Base-by-base conservation (phyloP, 2,888 invertebrate genomes). In the Drosophila rubida region DNA sequence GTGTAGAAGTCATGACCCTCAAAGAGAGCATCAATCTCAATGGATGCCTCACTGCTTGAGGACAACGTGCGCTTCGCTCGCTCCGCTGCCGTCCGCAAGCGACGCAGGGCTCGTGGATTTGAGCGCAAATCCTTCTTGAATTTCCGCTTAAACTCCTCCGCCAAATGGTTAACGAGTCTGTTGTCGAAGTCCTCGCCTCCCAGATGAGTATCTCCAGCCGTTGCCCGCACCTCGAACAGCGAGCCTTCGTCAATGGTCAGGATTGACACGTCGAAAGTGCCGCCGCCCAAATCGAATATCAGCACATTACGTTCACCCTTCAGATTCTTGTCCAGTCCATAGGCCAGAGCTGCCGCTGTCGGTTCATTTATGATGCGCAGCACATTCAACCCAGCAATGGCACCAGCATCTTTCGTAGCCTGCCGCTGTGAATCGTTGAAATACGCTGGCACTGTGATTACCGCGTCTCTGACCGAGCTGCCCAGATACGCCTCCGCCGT, bases 211-310 rank as follows among this genome's bases (percentile, higher is more conserved):
- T 98, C 98, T 72, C 98, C 98, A 67, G 97, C 97, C n/a, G 97
- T 98, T 6, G 98, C 96, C 89, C 97, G 97, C 14, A 98, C 98
- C 91, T 98, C 98, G 91, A 98, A 98, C 80, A 96, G 94, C 0
- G 91, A 90, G 92, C 98, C 95, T 91, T 98, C 98, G 92, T 98
- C 98, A 90, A 98, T 98, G 78, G 97, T 97, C 84, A 98, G 93
- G 88, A 98, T 96, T 64, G 98, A 98, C 27, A 98, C 98, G 93
- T 98, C 98, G 91, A 98, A 98, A 76, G 97, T 98, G 82, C 97
- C 98, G 90, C 98, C 98, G 60, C 91, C 91, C 80, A 91, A 68
- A 48, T 91, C 91, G 58, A 91, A 91, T 80, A 96, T 96, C 58
- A 96, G 93, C 62, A 96, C 96, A 89, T 96, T 96, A 39, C 96